Evolutionary conservation across 2,888 invertebrate genomes (phyloP).

Genomic region (Brachyptera risi): DNA sequence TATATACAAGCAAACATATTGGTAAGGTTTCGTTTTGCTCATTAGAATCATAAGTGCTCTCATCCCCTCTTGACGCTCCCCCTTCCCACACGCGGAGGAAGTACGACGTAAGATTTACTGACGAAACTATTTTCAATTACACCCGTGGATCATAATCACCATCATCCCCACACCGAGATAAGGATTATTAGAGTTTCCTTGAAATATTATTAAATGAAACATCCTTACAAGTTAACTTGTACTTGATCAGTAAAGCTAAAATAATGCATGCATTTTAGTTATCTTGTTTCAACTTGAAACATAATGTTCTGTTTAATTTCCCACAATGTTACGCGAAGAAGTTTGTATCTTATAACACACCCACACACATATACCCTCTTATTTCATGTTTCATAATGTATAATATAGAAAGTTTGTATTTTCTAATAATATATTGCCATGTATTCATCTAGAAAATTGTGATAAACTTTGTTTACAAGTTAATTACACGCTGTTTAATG

Average conservation of each 20-base stretch:
- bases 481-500: constrained; percentile 29
- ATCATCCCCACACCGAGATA: not conserved
- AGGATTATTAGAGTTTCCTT: too few species aligned
- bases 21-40: too few species aligned
- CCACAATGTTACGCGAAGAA: constrained; percentile 13
- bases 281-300: not conserved
- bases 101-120: not conserved
- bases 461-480: constrained; percentile 30
- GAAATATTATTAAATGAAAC: not conserved
- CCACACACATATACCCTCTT: not conserved
- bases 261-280: not conserved
- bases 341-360: not conserved
- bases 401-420: constrained; percentile 19
- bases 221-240: too few species aligned
- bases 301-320: constrained; percentile 16
- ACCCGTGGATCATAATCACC: not conserved
- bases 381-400: constrained; percentile 9
- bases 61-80: too few species aligned
- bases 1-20: too few species aligned
- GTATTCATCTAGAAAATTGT: constrained; percentile 20
- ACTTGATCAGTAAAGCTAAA: too few species aligned
- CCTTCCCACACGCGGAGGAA: not conserved
- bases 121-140: constrained; percentile 10
- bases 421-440: constrained; percentile 25
- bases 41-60: too few species aligned